These are phyloP conservation scores for Drosophila nr. medialis DNA, from an alignment of 2,888 invertebrate species.

Conservation along the genomic window DNA sequence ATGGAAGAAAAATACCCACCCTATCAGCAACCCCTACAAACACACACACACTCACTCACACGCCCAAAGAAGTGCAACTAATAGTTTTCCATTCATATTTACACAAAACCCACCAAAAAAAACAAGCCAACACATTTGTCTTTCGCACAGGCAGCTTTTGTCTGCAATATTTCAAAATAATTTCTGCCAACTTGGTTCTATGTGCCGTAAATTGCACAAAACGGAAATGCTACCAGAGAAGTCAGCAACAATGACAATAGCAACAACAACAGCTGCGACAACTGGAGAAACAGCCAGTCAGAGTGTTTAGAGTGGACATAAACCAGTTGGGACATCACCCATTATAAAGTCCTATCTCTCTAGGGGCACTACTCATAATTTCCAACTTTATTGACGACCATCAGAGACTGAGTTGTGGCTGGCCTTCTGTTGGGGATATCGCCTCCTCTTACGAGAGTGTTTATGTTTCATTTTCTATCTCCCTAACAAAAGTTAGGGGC, in stretches of 20 bases:
- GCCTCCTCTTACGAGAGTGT: slow-evolving; percentile 27
- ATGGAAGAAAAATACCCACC: not conserved
- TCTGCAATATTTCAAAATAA: slow-evolving; percentile 75
- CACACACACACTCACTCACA: slow-evolving; percentile 3
- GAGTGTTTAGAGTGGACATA: slow-evolving; percentile 54
- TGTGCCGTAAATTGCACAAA: slow-evolving; percentile 57
- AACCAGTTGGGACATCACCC: slow-evolving; percentile 48
- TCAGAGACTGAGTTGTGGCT: slow-evolving; percentile 51
- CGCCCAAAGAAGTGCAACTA: slow-evolving; percentile 41
- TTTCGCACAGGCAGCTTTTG: slow-evolving; percentile 54
- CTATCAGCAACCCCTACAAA: slow-evolving; percentile 12
- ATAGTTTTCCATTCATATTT: slow-evolving; percentile 69
- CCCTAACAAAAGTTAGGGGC: not conserved
- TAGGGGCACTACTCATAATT: slow-evolving; percentile 50
- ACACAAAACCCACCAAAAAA: slow-evolving; percentile 21
- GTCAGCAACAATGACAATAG: slow-evolving; percentile 23
- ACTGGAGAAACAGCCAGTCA: slow-evolving; percentile 21
- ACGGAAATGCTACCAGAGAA: slow-evolving; percentile 43
- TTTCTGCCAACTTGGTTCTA: slow-evolving; percentile 48
- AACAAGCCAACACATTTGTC: slow-evolving; percentile 46
- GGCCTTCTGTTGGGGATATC: slow-evolving; percentile 29
- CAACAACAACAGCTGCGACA: slow-evolving; percentile 10
- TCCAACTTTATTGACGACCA: slow-evolving; percentile 62
- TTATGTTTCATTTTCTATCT: slow-evolving; percentile 25
- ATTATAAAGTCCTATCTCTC: slow-evolving; percentile 59